Base-by-base conservation (phyloP, 2,113 vertebrate species). In the Zeus faber region DNA sequence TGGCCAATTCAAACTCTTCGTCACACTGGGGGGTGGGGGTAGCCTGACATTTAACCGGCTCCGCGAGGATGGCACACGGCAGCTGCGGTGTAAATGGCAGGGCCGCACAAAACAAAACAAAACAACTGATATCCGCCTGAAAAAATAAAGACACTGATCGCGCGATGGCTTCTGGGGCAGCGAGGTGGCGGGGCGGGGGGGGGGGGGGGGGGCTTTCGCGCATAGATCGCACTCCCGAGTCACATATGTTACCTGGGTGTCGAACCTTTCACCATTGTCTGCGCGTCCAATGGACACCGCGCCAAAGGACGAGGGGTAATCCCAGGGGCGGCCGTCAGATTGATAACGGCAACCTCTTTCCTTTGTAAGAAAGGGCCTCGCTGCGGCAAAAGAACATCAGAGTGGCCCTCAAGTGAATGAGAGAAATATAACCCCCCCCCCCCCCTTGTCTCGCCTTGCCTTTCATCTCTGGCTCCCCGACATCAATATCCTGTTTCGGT, bases 401-500 rank as follows among this genome's bases (percentile, higher is more conserved):
- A 77, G 62, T 70, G 67, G 67, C 66, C 51, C 62, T 74, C 49
- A 55, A 50, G 26, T 52, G 51, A 76, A 62, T 48, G 53, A 57
- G 67, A 67, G 60, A 79, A 73, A 75, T 35, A 49, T 22, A 62
- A 53, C 51, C 48, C 50, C 48, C 33, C 6, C 24, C 24, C 18
- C 21, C 17, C 29, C 50, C 11, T 37, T n/a, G n/a, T n/a, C 33
- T 11, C 33, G 9, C 33, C 33, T 67, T 24, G n/a, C 62, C 58
- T 80, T 81, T 77, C 59, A 77, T 72, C 57, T 72, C n/a, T 47
- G 25, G 37, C 49, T 55, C 5, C 21, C 27, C 17, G 29, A 21
- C 53, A 21, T 62, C 33, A 71, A 76, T 74, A 79, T 82, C 68
- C 46, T 16, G 33, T 76, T 76, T 76, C 54, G 46, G 59, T 70